phyloP scores from a whole-genome alignment of 1,140 invertebrate genomes.

The Adoxophyes honmai region DNA sequence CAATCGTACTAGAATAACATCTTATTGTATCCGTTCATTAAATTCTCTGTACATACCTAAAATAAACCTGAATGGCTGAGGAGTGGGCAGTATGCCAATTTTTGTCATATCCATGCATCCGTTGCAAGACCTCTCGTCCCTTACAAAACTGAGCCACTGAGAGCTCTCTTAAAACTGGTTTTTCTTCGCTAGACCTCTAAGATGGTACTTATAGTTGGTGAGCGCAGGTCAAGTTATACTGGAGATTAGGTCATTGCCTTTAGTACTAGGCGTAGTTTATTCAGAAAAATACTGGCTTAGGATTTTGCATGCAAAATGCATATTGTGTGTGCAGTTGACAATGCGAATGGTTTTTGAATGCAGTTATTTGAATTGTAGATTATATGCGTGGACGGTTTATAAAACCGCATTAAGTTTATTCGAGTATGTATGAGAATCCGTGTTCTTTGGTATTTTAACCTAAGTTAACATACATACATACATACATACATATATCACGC shows the following conservation, averaged over 20 bases:
- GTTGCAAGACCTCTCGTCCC: neutral
- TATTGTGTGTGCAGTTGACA: slow-evolving; percentile 12
- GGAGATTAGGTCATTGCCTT: slow-evolving; percentile 28
- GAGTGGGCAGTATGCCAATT: slow-evolving; percentile 52
- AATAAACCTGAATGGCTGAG: slow-evolving; percentile 43
- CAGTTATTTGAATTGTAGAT: neutral
- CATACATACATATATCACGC: too few relatives aligned
- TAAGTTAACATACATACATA: too few relatives aligned
- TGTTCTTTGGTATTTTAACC: too few relatives aligned
- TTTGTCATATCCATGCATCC: slow-evolving; percentile 37
- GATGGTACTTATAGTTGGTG: neutral
- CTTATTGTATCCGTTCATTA: slow-evolving; percentile 39
- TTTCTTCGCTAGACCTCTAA: slow-evolving; percentile 20
- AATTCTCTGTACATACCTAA: slow-evolving; percentile 50
- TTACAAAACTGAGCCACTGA: neutral
- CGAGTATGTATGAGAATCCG: too few relatives aligned
- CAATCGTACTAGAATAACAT: too few relatives aligned
- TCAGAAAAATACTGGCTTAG: slow-evolving; percentile 20
- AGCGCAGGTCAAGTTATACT: slow-evolving; percentile 24
- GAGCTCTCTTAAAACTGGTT: slow-evolving; percentile 3
- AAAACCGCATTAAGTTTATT: too few relatives aligned
- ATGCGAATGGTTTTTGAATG: neutral
- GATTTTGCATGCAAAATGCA: neutral
- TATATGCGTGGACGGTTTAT: too few relatives aligned
- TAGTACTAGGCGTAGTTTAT: slow-evolving; percentile 2